Conservation (phyloP, 2,797 vertebrate genomes). For the Geotrypetes seraphini region DNA sequence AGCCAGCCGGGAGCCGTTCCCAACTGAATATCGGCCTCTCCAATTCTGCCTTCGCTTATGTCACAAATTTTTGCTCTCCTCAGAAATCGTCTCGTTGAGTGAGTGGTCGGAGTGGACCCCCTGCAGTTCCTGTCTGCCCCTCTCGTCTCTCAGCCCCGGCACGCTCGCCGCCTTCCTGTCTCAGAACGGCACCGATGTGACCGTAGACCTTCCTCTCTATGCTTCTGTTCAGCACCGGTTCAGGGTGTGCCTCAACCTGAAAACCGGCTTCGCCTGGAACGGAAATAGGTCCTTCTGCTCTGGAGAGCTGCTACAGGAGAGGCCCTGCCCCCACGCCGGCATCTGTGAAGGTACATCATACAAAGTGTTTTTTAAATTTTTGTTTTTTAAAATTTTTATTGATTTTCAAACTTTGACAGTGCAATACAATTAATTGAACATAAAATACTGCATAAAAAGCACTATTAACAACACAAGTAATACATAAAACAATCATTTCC, state of each 20-base stretch:
- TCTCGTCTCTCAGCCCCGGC: slow-evolving; percentile 11
- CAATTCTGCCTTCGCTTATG: no score
- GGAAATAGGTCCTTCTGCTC: slow-evolving; percentile 39
- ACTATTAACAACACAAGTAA: no score
- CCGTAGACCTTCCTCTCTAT: not conserved
- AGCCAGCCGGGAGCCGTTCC: no score
- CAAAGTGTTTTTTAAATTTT: no score
- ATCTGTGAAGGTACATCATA: slow-evolving; percentile 56
- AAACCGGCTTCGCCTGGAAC: slow-evolving; percentile 49
- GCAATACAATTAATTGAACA: no score
- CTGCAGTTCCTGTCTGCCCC: slow-evolving; percentile 64
- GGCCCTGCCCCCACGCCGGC: slow-evolving; percentile 51
- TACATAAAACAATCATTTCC: no score
- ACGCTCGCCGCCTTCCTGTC: not conserved
- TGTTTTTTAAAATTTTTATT: no score
- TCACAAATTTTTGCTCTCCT: not conserved
- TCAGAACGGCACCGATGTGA: not conserved
- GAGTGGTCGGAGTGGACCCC: slow-evolving; percentile 78
- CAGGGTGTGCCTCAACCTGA: slow-evolving; percentile 69
- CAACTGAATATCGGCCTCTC: no score
- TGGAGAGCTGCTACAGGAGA: slow-evolving; percentile 49
- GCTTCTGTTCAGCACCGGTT: slow-evolving; percentile 66
- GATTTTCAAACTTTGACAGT: no score
- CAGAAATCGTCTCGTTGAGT: slow-evolving; percentile 59
- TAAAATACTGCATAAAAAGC: no score